Evolutionary conservation across 2,113 vertebrate species (phyloP).

Genomic region (Hemicordylus capensis): DNA sequence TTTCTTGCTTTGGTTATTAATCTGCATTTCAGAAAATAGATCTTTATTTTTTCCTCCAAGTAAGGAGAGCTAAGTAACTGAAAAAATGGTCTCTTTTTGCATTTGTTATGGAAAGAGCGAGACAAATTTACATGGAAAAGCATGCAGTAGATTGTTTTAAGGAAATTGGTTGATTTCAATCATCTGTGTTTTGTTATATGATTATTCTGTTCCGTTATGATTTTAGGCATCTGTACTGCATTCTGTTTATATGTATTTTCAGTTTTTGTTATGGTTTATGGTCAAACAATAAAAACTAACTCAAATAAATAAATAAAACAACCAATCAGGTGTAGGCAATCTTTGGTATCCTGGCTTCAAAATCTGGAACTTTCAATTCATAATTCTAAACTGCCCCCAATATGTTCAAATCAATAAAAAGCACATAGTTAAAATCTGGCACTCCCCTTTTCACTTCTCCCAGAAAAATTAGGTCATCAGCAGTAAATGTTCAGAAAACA

Average conservation of each 20-base stretch:
- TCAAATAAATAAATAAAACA: neutral
- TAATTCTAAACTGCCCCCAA: neutral
- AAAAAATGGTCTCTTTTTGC: neutral
- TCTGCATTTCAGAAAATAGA: neutral
- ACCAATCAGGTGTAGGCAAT: neutral
- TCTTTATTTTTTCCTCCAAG: neutral
- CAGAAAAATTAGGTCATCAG: conserved; percentile 5
- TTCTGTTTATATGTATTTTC: neutral
- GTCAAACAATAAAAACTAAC: neutral
- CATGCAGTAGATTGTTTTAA: neutral
- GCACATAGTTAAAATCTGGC: neutral
- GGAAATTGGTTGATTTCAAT: neutral
- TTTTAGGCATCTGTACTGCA: conserved; percentile 4
- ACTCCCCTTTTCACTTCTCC: neutral
- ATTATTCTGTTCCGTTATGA: conserved; percentile 2
- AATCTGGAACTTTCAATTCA: neutral
- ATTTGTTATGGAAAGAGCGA: neutral
- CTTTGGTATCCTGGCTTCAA: neutral
- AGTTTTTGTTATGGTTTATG: neutral
- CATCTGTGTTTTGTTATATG: conserved; percentile 5
- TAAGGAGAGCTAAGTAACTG: neutral
- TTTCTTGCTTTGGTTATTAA: neutral
- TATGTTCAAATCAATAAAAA: neutral
- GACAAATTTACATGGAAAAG: neutral
- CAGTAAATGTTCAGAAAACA: neutral